These are phyloP conservation scores for Disparrhopalites patrizii DNA, from an alignment of 2,888 invertebrate species.

Conservation along the genomic window DNA sequence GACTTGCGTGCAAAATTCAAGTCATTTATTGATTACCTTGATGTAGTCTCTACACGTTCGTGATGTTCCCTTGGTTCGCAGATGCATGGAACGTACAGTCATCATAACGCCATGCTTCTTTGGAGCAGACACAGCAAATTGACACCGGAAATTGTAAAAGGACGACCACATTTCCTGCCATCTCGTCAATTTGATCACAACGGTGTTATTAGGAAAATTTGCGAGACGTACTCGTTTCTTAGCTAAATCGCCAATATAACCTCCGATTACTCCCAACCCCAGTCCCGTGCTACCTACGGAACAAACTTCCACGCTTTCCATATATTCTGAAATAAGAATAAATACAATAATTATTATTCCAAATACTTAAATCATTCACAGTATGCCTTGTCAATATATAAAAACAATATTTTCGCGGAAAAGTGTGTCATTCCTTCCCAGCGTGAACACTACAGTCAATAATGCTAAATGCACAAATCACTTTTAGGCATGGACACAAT, in stretches of 20 bases:
- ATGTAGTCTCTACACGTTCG: slow-evolving; percentile 38
- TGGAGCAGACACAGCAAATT: slow-evolving; percentile 45
- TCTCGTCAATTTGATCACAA: slow-evolving; percentile 43
- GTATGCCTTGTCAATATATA: too few species aligned
- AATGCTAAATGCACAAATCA: too few species aligned
- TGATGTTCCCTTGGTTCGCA: slow-evolving; percentile 21
- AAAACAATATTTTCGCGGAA: too few species aligned
- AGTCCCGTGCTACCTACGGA: slow-evolving; percentile 28
- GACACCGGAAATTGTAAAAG: slow-evolving; percentile 42
- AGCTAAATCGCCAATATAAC: slow-evolving; percentile 25
- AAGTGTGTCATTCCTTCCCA: too few species aligned
- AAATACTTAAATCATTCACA: too few species aligned
- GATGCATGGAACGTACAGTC: slow-evolving; percentile 27
- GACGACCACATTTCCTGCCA: slow-evolving; percentile 41
- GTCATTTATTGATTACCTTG: slow-evolving; percentile 37
- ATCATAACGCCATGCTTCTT: slow-evolving; percentile 46
- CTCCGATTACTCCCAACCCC: slow-evolving; percentile 21
- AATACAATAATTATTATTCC: too few species aligned
- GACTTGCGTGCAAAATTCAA: too few species aligned
- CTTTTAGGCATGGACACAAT: too few species aligned
- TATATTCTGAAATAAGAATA: slow-evolving; percentile 39
- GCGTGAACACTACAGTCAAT: too few species aligned
- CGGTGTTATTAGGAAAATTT: slow-evolving; percentile 46
- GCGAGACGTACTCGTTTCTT: slow-evolving; percentile 43
- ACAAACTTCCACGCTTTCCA: slow-evolving; percentile 46